Conservation (phyloP, 2,888 invertebrate species). For the Drosophila gaucha region DNA sequence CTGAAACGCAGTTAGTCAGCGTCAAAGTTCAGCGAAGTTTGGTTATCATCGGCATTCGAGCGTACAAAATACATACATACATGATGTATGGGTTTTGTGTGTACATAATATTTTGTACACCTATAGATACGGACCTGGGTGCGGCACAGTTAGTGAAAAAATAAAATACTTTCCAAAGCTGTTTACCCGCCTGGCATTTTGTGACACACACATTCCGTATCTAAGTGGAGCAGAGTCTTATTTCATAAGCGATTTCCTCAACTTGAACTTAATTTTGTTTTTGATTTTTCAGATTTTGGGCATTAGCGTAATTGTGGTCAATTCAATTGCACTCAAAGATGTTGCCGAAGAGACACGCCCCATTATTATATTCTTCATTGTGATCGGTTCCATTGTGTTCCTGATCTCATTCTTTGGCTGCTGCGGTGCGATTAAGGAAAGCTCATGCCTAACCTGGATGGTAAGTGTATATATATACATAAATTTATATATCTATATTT, state of each 20-base stretch:
- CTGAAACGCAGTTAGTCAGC: conserved; percentile 23
- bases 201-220: neutral
- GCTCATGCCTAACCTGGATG: conserved; percentile 92
- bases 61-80: conserved; percentile 8
- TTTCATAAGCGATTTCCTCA: conserved; percentile 6
- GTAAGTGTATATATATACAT: conserved; percentile 85
- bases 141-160: conserved; percentile 13
- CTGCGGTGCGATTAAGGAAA: conserved; percentile 94
- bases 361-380: conserved; percentile 85
- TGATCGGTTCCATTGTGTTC: conserved; percentile 89
- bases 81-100: conserved; percentile 10
- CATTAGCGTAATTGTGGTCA: conserved; percentile 62
- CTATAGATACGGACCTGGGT: conserved; percentile 13
- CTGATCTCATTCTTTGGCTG: conserved; percentile 94
- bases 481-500: conserved; percentile 3
- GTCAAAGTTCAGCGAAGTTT: conserved; percentile 28
- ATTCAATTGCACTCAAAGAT: conserved; percentile 54
- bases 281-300: conserved; percentile 65
- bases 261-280: conserved; percentile 1
- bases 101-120: conserved; percentile 7
- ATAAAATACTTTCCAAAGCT: conserved; percentile 6
- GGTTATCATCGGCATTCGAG: conserved; percentile 33
- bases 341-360: conserved; percentile 42
- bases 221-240: conserved; percentile 11
- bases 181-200: neutral